Base-by-base conservation (phyloP, 2,113 vertebrate species). In the Leucoraja erinaceus region DNA sequence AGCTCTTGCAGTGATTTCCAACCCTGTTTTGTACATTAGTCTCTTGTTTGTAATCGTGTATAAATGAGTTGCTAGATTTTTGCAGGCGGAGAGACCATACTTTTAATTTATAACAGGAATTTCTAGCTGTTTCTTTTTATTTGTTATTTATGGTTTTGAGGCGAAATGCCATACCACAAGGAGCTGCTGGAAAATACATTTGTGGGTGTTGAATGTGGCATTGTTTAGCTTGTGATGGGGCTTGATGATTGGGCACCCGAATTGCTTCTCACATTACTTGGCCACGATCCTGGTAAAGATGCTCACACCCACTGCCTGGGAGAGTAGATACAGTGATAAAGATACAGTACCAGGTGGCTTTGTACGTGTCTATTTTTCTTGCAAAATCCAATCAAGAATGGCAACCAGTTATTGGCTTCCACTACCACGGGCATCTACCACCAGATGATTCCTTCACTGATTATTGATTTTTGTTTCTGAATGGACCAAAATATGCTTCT, bases 1-100 rank as follows among this genome's bases (percentile, higher is more conserved):
- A 99, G 94, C 96, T 99, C 94, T 96, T 99, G 77, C 98, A 99
- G 94, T 99, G 96, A 98, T 4, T 81, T 77, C 33, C 33, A 54
- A 33, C n/a, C 38, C 16, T 31, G 0, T 79, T 66, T 14, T 88
- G 83, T 88, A 88, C 31, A 25, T 31, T 66, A 88, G 83, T 88
- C 59, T 63, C 63, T 88, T 14, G n/a, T 88, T 63, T 88, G 59
- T 88, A 88, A 88, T 59, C n/a, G 56, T 66, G 59, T 63, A 88
- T 88, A 88, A 88, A 88, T 63, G 28, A 88, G n/a, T 88, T 61
- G 78, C 54, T 81, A 31, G 56, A 14, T 86, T 63, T 63, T 86
- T 86, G 83, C 28, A 63, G 28, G 56, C 56, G 12, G 75, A 74
- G 47, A 86, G 56, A 88, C 63, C 59, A 33, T 31, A 63, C 5